These are phyloP conservation scores for Cephalotes varians DNA, from an alignment of 2,888 invertebrate genomes.

Conservation along the genomic window DNA sequence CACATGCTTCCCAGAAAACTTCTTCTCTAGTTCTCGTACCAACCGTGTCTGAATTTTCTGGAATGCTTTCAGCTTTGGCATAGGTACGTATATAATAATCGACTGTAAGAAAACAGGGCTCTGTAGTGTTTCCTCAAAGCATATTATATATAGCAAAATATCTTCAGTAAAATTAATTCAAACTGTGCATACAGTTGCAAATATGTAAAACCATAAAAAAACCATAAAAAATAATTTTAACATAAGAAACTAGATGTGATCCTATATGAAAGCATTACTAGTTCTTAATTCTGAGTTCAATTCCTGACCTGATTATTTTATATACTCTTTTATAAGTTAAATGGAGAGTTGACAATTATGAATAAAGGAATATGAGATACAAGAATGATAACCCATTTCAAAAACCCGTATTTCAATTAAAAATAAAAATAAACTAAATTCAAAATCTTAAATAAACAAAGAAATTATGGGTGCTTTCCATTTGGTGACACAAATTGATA, in stretches of 20 bases:
- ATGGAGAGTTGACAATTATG: background rate
- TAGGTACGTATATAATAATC: conserved; percentile 99
- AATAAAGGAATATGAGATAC: background rate
- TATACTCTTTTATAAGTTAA: background rate
- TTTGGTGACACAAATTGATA: too few species aligned
- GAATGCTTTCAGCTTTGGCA: conserved; percentile 98
- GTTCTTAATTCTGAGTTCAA: background rate
- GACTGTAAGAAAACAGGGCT: conserved; percentile 89
- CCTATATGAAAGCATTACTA: background rate
- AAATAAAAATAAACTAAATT: background rate
- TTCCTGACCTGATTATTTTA: background rate
- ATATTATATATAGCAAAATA: conserved; percentile 18
- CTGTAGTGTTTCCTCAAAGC: background rate
- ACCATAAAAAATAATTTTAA: conserved; percentile 10
- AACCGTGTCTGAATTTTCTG: conserved; percentile 99
- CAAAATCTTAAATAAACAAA: background rate
- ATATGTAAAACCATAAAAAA: background rate
- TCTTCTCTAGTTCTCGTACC: conserved; percentile 99
- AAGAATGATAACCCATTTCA: background rate
- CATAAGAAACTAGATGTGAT: background rate
- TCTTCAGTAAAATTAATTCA: background rate
- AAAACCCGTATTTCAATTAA: background rate
- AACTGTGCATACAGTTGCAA: background rate
- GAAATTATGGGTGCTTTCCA: too few species aligned
- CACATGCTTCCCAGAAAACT: conserved; percentile 99